These are phyloP conservation scores for Oryctes rhinoceros DNA, from an alignment of 1,140 invertebrate genomes.

Conservation along the genomic window DNA sequence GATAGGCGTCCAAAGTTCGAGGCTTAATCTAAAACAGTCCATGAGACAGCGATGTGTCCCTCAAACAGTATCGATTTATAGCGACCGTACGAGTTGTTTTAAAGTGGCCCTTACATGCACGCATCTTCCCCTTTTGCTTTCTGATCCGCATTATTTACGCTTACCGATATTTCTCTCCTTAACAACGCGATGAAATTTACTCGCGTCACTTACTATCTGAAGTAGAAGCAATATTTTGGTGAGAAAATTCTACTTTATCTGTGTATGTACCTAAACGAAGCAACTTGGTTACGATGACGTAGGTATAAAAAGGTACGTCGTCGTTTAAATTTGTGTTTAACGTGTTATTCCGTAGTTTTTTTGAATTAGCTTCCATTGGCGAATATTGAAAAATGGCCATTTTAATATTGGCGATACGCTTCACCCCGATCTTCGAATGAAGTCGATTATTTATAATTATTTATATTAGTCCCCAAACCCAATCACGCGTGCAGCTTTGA, in stretches of 20 bases:
- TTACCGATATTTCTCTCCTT: background rate
- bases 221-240: background rate
- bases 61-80: conserved; percentile 24
- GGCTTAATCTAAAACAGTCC: background rate
- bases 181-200: background rate
- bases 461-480: too few species aligned
- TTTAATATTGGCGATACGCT: too few species aligned
- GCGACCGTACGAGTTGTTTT: background rate
- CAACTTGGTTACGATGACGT: background rate
- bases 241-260: background rate
- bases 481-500: too few species aligned
- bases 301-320: too few species aligned
- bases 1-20: background rate
- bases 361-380: too few species aligned
- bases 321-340: too few species aligned
- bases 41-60: background rate
- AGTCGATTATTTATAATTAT: too few species aligned
- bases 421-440: too few species aligned
- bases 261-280: background rate
- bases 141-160: conserved; percentile 27
- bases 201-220: background rate
- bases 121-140: background rate
- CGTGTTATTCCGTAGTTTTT: too few species aligned
- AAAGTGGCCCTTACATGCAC: conserved; percentile 2
- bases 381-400: too few species aligned